A percentile compares a stretch with the other conserved stretches of the same genome.
phyloP scores from a whole-genome alignment of 2,113 vertebrate genomes.

The Calyptomena viridis region DNA sequence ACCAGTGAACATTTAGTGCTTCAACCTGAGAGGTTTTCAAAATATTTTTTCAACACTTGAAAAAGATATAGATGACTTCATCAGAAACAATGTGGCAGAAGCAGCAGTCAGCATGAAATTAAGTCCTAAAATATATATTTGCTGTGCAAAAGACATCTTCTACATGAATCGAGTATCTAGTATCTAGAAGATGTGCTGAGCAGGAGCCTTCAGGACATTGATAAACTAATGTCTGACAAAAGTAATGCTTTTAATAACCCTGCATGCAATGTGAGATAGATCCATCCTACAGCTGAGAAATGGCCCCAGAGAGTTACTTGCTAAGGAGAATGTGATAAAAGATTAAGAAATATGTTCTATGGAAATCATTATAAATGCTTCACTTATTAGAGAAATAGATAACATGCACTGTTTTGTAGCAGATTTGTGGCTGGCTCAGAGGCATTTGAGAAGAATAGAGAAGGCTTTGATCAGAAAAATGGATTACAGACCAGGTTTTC shows the following conservation, averaged over 20 bases:
- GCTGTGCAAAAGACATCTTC: not conserved
- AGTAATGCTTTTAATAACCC: conserved; percentile 7
- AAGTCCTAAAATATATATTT: not conserved
- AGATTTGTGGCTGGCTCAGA: not conserved
- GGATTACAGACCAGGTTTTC: not conserved
- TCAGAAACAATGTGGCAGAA: not conserved
- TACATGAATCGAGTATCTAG: not conserved
- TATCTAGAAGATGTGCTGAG: not conserved
- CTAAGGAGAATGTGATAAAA: not conserved
- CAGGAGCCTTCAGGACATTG: not conserved
- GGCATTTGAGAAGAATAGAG: not conserved
- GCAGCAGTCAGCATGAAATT: not conserved
- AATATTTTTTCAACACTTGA: not conserved
- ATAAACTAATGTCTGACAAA: not conserved
- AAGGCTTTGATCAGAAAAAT: not conserved
- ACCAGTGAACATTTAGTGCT: not conserved
- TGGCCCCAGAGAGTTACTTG: not conserved
- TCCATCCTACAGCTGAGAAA: not conserved
- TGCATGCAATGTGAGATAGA: not conserved
- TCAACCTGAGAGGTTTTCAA: not conserved
- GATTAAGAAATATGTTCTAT: not conserved
- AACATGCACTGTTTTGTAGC: not conserved
- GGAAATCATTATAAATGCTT: not conserved
- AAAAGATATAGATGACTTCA: not conserved
- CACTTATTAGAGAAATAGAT: conserved; percentile 13